Conservation (phyloP, 1,140 invertebrate genomes). For the Medauroidea extradentata region DNA sequence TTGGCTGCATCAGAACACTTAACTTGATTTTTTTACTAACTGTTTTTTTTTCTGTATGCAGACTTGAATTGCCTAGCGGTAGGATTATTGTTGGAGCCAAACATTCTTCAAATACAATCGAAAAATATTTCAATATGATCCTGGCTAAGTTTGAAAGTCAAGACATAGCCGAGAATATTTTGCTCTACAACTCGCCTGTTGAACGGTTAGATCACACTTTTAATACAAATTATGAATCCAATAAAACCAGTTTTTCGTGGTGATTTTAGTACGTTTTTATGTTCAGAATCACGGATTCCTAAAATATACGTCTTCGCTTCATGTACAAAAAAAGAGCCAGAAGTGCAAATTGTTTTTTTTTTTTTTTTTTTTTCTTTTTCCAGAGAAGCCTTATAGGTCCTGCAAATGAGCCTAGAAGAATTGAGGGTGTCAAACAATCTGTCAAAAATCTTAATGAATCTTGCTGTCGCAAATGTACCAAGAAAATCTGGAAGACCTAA, state of each 20-base stretch:
- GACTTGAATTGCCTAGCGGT: constrained; percentile 31
- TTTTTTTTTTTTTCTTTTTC: no score
- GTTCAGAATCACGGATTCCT: background rate
- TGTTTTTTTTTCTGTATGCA: constrained; percentile 7
- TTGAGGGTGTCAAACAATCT: constrained; percentile 21
- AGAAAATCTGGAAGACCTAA: constrained; percentile 1
- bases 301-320: constrained; percentile 6
- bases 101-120: constrained; percentile 25
- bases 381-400: constrained; percentile 17
- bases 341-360: background rate
- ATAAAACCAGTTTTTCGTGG: constrained; percentile 29
- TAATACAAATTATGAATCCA: constrained; percentile 29
- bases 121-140: constrained; percentile 43
- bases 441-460: constrained; percentile 4
- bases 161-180: constrained; percentile 20
- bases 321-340: constrained; percentile 13
- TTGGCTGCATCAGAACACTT: background rate
- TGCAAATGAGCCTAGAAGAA: constrained; percentile 6
- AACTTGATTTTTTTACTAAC: constrained; percentile 1
- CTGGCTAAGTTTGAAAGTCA: constrained; percentile 39
- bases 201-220: constrained; percentile 28
- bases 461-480: background rate
- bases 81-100: constrained; percentile 40
- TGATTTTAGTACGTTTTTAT: background rate
- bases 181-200: constrained; percentile 14